Percentiles rank a stretch among this genome's conserved stretches.
phyloP scores from a whole-genome alignment of 2,113 vertebrate species.

The Oncorhynchus keta region DNA sequence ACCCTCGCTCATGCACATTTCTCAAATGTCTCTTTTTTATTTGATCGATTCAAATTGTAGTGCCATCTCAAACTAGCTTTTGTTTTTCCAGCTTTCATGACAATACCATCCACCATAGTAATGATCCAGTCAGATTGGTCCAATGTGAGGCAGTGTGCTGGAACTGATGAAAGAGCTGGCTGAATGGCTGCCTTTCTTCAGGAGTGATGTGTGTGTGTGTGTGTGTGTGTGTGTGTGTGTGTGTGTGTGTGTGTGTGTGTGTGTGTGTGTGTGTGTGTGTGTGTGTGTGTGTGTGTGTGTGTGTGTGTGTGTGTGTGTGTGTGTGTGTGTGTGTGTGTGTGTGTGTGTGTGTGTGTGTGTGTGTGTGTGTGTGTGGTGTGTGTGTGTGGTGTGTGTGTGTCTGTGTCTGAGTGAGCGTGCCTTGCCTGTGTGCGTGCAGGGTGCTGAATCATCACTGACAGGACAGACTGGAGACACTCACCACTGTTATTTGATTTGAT shows the following conservation, averaged over 20 bases:
- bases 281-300: too few species aligned
- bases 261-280: not conserved
- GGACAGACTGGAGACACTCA: not conserved
- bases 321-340: too few species aligned
- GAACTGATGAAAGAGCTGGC: slow-evolving; percentile 27
- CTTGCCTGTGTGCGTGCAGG: slow-evolving; percentile 5
- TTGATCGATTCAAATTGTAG: too few species aligned
- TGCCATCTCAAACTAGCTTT: too few species aligned
- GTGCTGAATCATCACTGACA: slow-evolving; percentile 33
- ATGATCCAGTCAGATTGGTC: slow-evolving; percentile 1
- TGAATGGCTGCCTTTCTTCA: slow-evolving; percentile 4
- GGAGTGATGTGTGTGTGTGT: not conserved
- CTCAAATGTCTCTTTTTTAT: not conserved
- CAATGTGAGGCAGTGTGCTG: slow-evolving; percentile 16
- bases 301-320: too few species aligned
- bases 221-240: not conserved
- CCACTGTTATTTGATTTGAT: not conserved
- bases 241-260: not conserved
- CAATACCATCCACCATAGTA: too few species aligned
- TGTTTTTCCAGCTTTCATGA: too few species aligned
- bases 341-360: not conserved
- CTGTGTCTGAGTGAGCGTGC: too few species aligned
- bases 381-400: too few species aligned
- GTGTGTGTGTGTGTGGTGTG: too few species aligned
- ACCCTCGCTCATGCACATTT: too few species aligned